These are phyloP conservation scores for Clytia hemisphaerica DNA, from an alignment of 30 jellyfish, hydroid and myxozoan species.

Conservation along the genomic window DNA sequence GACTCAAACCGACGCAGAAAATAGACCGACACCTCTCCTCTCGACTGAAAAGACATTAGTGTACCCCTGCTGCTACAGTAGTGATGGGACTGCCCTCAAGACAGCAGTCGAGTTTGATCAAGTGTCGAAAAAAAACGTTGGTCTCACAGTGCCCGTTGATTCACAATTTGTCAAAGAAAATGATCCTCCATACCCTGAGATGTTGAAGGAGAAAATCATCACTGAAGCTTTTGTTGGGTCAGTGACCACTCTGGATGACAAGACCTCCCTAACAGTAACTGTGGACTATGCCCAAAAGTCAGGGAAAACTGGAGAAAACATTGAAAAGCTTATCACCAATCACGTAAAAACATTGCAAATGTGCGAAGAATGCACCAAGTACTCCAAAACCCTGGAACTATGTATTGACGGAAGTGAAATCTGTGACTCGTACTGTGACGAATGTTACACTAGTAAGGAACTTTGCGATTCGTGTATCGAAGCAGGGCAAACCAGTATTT, in stretches of 20 bases:
- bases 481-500: background rate
- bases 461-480: slow-evolving; percentile 8
- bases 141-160: slow-evolving; percentile 1
- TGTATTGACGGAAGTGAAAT: background rate
- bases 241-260: slow-evolving; percentile 21
- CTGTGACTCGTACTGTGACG: slow-evolving; percentile 7
- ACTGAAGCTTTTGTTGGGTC: slow-evolving; percentile 18
- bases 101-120: slow-evolving; percentile 34
- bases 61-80: slow-evolving; percentile 13
- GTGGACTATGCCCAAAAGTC: slow-evolving; percentile 25
- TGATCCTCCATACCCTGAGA: background rate
- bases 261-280: background rate
- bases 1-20: slow-evolving; percentile 4
- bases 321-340: background rate
- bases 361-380: background rate
- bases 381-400: background rate
- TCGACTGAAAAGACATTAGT: background rate
- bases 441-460: background rate
- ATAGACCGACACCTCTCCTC: background rate
- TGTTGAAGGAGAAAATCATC: slow-evolving; percentile 7
- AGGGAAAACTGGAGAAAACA: too few relatives aligned
- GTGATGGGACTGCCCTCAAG: slow-evolving; percentile 36
- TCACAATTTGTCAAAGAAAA: slow-evolving; percentile 7
- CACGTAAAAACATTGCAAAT: slow-evolving; percentile 11
- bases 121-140: slow-evolving; percentile 9